Base-by-base conservation (phyloP, 2,888 invertebrate species). In the Acronicta alni region DNA sequence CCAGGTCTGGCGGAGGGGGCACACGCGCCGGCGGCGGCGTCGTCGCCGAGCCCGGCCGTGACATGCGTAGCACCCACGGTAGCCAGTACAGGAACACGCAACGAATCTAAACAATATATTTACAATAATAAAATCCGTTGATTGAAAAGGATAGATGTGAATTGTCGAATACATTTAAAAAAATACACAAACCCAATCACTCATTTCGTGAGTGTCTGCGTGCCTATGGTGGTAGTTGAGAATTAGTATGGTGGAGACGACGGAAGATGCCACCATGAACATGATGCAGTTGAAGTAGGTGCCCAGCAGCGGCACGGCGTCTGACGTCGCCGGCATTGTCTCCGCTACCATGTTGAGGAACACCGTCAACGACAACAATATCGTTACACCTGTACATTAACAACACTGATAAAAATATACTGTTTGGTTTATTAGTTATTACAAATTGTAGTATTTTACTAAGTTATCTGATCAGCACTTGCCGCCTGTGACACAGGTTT, bases 261-360 rank as follows among this genome's bases (percentile, higher is more conserved):
- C 99, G 79, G 99, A 99, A 85, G 99, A 98, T 84, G 99, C 99
- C 94, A 99, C 99, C 99, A 99, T 99, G 95, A 99, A 98, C 99
- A 99, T 99, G 95, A 99, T 99, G 95, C 99, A 99, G 95, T 99
- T 99, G 96, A 99, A 99, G 95, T 99, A 99, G 81, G 99, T 99
- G 92, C 97, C 97, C 94, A 98, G 95, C 82, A 98, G 95, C 78
- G 98, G 98, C 85, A 98, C 98, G 80, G 98, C 98, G 92, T 98
- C 98, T 70, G 99, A 99, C 67, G 99, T 99, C 86, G 98, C 98
- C 81, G 99, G 99, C 98, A 99, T 98, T 89, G 98, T 99, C 95
- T 99, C 99, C 81, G 99, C 99, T 83, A 99, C 99, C 97, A 99
- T 98, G 95, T 99, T 98, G 89, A 99, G 96, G 95, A 99, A 99